Base-by-base conservation (phyloP, 2,888 invertebrate genomes). In the Ctena decussata region DNA sequence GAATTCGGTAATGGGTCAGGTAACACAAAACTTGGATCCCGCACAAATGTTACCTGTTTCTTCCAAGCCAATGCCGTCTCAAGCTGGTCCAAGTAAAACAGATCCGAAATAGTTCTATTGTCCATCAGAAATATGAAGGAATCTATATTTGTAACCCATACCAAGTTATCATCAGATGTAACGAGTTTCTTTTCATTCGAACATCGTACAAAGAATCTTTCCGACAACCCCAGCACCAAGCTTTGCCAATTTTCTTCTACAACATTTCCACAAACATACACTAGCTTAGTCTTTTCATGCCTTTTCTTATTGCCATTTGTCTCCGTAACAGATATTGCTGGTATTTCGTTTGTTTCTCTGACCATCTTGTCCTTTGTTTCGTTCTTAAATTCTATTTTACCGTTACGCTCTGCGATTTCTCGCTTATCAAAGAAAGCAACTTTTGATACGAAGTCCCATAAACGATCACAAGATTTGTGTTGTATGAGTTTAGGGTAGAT, bases 401-500 rank as follows among this genome's bases (percentile, higher is more conserved):
- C 21, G 15, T 49, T 32, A 11, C 18, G 32, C 3, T 1, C 5
- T 15, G 46, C 11, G 11, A n/a, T 53, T 74, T 74, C 35, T 30
- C 30, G 27, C 15, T 49, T 60, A 18, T 65, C 12, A 12, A 37
- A 39, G 35, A 70, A 71, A 18, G 78, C 44, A 1, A 71, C 37
- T 41, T 78, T 78, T n/a, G 78, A 37, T 35, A 78, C 24, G 35
- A 78, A 78, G 1, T 78, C 71, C 78, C 78, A 78, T 1, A 78
- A 65, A 5, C 78, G 30, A 24, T 78, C 78, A 39, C 78, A 78
- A 8, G 78, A 77, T n/a, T 57, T 46, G 70, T 87, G 84, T 49
- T 84, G 84, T n/a, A 87, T 77, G 0, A 87, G 80, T 44, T 77
- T 76, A 2, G 87, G 87, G 46, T 87, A 82, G 24, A 87, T 82